phyloP scores from a whole-genome alignment of 1,140 invertebrate genomes.

The Drosophila ironensis region DNA sequence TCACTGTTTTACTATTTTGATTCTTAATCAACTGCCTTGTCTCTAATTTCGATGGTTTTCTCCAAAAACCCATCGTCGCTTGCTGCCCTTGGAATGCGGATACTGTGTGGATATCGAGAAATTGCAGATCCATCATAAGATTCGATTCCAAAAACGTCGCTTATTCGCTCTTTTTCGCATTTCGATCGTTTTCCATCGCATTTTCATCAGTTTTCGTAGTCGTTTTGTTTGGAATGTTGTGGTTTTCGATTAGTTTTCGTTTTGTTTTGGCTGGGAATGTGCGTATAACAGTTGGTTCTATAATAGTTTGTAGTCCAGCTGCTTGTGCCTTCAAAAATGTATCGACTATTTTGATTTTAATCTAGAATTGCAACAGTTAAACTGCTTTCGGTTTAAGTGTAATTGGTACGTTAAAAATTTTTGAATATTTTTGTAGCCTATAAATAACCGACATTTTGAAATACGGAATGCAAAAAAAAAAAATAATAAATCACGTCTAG shows the following conservation, averaged over 20 bases:
- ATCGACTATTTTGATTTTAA: neutral
- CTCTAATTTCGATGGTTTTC: neutral
- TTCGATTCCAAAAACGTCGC: slow-evolving; percentile 16
- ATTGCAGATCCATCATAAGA: too few species aligned
- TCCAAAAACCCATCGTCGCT: slow-evolving; percentile 8
- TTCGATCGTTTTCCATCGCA: slow-evolving; percentile 1
- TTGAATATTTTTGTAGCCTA: too few species aligned
- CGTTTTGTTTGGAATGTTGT: slow-evolving; percentile 22
- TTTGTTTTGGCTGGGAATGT: slow-evolving; percentile 4
- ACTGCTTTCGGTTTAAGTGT: too few species aligned
- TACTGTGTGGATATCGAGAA: neutral
- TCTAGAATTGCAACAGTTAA: neutral
- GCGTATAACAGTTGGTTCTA: slow-evolving; percentile 14
- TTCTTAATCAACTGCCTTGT: slow-evolving; percentile 9
- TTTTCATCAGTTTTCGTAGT: slow-evolving; percentile 18
- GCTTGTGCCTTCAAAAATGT: neutral
- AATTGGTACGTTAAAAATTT: too few species aligned
- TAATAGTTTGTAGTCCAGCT: slow-evolving; percentile 9
- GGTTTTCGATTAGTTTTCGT: neutral
- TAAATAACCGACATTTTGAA: too few species aligned
- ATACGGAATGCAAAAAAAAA: too few species aligned
- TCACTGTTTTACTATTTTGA: slow-evolving; percentile 29
- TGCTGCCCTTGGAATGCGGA: slow-evolving; percentile 9
- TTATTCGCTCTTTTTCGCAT: neutral
- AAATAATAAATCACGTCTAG: neutral